A percentile compares a stretch with the other conserved stretches of the same genome.
Conservation (phyloP, 2,113 vertebrate species). For the Bambusicola thoracicus region DNA sequence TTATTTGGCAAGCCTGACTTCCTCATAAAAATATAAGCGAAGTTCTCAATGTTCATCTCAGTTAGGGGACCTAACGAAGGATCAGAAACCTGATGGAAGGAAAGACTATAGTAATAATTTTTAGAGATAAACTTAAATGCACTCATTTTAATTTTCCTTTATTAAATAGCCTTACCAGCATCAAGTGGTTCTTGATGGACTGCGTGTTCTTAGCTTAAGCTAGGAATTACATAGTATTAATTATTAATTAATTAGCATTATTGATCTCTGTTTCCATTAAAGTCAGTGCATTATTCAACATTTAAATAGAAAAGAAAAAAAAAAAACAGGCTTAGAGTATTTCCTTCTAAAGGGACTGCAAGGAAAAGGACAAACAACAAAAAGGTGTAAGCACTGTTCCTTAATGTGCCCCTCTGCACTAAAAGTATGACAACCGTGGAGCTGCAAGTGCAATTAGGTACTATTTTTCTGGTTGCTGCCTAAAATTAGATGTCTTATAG, state of each 20-base stretch:
- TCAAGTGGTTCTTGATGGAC: neutral
- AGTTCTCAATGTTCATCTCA: neutral
- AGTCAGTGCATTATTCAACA: conserved; percentile 11
- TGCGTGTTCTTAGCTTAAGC: neutral
- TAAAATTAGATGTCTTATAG: neutral
- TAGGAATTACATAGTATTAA: conserved; percentile 27
- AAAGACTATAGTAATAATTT: neutral
- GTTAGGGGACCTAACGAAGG: neutral
- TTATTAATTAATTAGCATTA: conserved; percentile 47
- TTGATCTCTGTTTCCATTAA: neutral
- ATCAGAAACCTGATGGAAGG: neutral
- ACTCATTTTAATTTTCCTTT: neutral
- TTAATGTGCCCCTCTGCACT: neutral
- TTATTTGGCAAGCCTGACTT: neutral
- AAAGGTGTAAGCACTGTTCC: neutral
- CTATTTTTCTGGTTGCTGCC: neutral
- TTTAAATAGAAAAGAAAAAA: neutral
- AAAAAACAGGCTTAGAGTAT: neutral
- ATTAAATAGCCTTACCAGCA: neutral
- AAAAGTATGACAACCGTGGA: neutral
- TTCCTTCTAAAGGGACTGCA: neutral
- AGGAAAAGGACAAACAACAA: neutral
- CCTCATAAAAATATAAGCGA: neutral
- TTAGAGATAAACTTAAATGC: neutral
- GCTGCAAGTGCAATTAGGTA: neutral